Conservation (phyloP, 2,888 invertebrate genomes). For the Pristionchus entomophagus region DNA sequence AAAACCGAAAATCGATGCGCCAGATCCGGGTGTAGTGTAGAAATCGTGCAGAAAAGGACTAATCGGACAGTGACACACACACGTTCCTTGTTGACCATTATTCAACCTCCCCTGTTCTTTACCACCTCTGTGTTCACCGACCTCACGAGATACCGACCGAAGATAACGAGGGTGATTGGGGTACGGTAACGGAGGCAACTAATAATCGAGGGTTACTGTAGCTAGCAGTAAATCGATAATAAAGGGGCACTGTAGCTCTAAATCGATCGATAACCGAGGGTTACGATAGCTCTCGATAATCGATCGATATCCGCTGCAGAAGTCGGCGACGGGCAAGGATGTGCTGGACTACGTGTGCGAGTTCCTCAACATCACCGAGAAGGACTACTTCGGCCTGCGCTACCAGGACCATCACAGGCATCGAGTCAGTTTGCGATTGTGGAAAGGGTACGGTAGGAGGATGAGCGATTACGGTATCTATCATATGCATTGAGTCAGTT, state of each 20-base stretch:
- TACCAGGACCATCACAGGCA: constrained; percentile 91
- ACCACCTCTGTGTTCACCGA: neutral
- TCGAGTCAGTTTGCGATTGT: constrained; percentile 82
- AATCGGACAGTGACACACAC: too few relatives aligned
- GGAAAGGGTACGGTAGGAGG: neutral
- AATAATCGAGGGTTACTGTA: neutral
- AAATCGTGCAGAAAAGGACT: too few relatives aligned
- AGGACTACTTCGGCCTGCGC: constrained; percentile 93
- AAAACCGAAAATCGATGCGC: neutral
- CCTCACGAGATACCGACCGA: too few relatives aligned
- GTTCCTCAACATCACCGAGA: constrained; percentile 90
- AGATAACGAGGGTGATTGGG: neutral
- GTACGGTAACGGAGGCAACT: too few relatives aligned
- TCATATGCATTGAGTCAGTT: too few relatives aligned
- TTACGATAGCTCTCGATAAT: neutral
- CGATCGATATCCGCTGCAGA: constrained; percentile 56
- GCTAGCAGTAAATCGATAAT: neutral
- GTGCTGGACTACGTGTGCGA: constrained; percentile 91
- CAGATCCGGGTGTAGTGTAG: neutral
- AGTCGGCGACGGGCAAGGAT: constrained; percentile 84
- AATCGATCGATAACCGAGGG: neutral
- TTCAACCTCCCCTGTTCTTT: neutral
- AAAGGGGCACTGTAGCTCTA: neutral
- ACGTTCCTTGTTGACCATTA: neutral
- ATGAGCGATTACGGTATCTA: too few relatives aligned